phyloP scores from a whole-genome alignment of 1,140 invertebrate genomes.

The Oryctes rhinoceros region DNA sequence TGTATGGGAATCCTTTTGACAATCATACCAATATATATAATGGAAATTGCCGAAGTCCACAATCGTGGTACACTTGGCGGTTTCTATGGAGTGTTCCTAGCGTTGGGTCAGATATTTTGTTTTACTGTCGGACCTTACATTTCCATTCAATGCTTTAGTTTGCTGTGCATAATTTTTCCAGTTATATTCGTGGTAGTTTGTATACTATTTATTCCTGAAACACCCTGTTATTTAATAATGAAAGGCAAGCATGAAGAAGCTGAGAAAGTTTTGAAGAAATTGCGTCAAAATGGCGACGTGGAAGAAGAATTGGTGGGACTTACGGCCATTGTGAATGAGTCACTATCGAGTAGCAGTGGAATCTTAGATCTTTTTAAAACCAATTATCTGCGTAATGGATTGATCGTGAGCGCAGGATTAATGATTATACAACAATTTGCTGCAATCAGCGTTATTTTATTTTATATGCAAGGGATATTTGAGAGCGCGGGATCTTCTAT shows the following conservation, averaged over 20 bases:
- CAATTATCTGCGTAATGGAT: constrained; percentile 66
- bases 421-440: constrained; percentile 77
- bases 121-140: constrained; percentile 69
- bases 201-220: constrained; percentile 61
- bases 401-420: constrained; percentile 73
- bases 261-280: background rate
- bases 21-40: constrained; percentile 64
- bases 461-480: constrained; percentile 79
- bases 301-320: background rate
- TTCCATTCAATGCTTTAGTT: constrained; percentile 64
- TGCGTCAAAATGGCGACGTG: constrained; percentile 64
- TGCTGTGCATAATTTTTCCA: constrained; percentile 61
- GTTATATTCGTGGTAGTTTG: constrained; percentile 64
- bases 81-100: constrained; percentile 45
- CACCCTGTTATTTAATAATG: constrained; percentile 25
- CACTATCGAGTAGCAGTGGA: constrained; percentile 52
- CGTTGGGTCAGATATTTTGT: constrained; percentile 47
- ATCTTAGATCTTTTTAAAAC: constrained; percentile 64
- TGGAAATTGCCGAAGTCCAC: constrained; percentile 63
- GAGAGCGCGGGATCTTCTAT: constrained; percentile 66
- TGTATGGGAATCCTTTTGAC: constrained; percentile 62
- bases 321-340: background rate
- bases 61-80: constrained; percentile 51
- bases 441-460: constrained; percentile 82
- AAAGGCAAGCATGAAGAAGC: constrained; percentile 30